A percentile compares a stretch with the other conserved stretches of the same genome.
Evolutionary conservation across 2,797 vertebrate species (phyloP).

Genomic region (Neosalanx taihuensis): DNA sequence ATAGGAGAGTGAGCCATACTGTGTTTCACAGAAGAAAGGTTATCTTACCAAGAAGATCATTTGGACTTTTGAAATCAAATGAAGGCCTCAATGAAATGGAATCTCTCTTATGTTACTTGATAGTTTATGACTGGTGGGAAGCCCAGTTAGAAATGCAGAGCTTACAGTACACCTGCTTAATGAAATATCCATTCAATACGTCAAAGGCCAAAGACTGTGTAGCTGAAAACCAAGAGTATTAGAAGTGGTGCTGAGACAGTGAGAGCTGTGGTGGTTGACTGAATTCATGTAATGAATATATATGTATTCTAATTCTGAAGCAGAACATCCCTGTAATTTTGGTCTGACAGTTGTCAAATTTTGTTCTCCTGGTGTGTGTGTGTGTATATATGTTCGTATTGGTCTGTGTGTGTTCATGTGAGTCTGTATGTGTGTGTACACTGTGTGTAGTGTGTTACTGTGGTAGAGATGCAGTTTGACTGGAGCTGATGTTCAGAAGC

Average conservation of each 20-base stretch:
- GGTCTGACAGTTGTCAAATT: neutral
- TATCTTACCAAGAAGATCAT: too few species aligned
- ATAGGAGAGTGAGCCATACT: too few species aligned
- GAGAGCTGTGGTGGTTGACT: neutral
- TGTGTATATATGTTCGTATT: slow-evolving; percentile 2
- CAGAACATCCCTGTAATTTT: neutral
- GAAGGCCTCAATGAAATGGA: too few species aligned
- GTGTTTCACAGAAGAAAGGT: too few species aligned
- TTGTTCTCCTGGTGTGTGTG: neutral
- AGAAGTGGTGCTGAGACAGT: too few species aligned
- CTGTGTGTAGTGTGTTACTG: slow-evolving; percentile 11
- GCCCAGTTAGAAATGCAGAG: neutral
- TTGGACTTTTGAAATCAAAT: too few species aligned
- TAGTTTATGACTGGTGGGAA: neutral
- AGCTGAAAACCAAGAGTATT: too few species aligned
- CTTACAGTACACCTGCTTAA: neutral
- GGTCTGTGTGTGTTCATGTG: neutral
- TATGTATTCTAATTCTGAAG: neutral
- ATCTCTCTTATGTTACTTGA: too few species aligned
- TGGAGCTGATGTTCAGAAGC: slow-evolving; percentile 51
- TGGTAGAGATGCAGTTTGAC: slow-evolving; percentile 65
- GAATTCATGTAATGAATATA: neutral
- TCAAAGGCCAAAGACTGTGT: too few species aligned
- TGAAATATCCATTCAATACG: neutral
- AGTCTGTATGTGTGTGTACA: neutral